Conservation (phyloP, 1,140 invertebrate genomes). For the Campoletis sonorensis region DNA sequence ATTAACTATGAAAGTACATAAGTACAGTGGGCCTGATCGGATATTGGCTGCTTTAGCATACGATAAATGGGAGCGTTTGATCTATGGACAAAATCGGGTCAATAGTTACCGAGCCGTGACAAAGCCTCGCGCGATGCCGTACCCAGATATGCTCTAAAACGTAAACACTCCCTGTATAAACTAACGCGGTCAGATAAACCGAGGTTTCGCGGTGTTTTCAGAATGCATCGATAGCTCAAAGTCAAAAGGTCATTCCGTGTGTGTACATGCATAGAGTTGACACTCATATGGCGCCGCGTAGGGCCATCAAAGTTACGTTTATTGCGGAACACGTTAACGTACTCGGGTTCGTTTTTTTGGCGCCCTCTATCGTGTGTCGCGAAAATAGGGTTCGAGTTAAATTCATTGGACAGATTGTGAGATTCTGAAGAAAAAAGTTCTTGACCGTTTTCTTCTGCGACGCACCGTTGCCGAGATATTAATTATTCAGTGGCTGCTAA, state of each 20-base stretch:
- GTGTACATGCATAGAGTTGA: background rate
- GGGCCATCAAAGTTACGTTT: background rate
- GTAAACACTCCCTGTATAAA: slow-evolving; percentile 16
- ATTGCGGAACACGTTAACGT: too few relatives aligned
- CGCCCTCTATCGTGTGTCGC: too few relatives aligned
- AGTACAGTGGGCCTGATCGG: background rate
- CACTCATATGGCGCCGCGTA: background rate
- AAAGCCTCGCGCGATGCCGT: background rate
- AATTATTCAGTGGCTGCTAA: too few relatives aligned
- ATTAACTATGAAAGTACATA: background rate
- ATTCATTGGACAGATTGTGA: too few relatives aligned
- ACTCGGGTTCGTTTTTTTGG: too few relatives aligned
- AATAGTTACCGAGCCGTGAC: slow-evolving; percentile 20
- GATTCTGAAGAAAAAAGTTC: too few relatives aligned
- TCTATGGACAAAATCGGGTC: slow-evolving; percentile 8
- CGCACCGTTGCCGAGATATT: too few relatives aligned
- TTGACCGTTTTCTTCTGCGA: too few relatives aligned
- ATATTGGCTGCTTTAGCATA: background rate
- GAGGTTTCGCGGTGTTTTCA: background rate
- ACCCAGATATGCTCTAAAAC: background rate
- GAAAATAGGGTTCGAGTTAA: too few relatives aligned
- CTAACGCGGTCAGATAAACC: slow-evolving; percentile 15
- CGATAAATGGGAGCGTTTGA: slow-evolving; percentile 8
- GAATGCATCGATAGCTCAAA: background rate
- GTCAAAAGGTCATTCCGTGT: background rate